Evolutionary conservation across 2,113 vertebrate species (phyloP).

Genomic region (Thunnus maccoyii): DNA sequence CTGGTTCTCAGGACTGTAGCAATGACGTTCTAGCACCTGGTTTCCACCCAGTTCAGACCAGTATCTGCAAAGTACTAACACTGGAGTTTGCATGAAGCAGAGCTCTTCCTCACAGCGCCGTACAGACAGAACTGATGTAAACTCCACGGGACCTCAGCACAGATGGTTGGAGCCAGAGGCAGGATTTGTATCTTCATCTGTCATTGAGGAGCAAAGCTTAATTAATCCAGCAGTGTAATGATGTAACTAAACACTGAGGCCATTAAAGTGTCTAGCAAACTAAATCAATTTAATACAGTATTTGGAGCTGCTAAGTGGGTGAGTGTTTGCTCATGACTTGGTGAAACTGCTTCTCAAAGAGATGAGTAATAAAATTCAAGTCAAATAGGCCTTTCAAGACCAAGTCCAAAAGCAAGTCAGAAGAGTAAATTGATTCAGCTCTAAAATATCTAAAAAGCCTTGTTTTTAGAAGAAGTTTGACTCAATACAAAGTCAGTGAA

Average conservation of each 20-base stretch:
- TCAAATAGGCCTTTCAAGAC: background rate
- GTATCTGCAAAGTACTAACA: too few relatives aligned
- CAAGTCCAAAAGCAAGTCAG: background rate
- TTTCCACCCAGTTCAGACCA: background rate
- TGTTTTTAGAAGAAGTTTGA: too few relatives aligned
- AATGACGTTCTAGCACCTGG: background rate
- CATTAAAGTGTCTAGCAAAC: constrained; percentile 5
- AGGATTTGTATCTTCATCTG: constrained; percentile 15
- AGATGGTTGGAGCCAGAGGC: constrained; percentile 47
- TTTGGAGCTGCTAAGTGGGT: background rate
- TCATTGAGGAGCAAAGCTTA: constrained; percentile 15
- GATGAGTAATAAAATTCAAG: background rate
- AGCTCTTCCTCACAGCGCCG: background rate
- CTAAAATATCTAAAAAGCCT: too few relatives aligned
- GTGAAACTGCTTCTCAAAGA: background rate
- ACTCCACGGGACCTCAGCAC: constrained; percentile 17
- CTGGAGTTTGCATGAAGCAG: background rate
- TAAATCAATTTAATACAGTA: constrained; percentile 5
- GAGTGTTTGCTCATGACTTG: background rate
- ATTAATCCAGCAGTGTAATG: constrained; percentile 19
- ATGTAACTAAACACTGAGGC: constrained; percentile 12
- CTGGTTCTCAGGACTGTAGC: too few relatives aligned
- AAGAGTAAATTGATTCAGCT: background rate
- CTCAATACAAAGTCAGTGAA: too few relatives aligned
- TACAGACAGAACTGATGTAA: background rate